Evolutionary conservation across 1,140 invertebrate genomes (phyloP).

Genomic region (Bombus breviceps): DNA sequence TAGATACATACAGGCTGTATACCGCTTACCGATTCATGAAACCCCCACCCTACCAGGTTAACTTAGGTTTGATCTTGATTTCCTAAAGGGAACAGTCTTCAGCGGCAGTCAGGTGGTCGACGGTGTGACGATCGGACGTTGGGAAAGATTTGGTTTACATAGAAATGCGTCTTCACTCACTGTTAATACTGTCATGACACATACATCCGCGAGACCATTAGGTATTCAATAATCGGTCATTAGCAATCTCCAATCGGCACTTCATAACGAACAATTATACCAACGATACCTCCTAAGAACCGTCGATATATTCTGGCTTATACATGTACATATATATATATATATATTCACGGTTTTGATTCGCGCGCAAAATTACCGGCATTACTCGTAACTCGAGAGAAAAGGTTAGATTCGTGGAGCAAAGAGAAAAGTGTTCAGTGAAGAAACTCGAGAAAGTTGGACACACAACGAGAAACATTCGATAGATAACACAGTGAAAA

Average conservation of each 20-base stretch:
- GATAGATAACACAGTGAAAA: not conserved
- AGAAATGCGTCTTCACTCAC: not conserved
- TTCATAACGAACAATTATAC: not conserved
- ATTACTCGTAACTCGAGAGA: not conserved
- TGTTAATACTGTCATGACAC: not conserved
- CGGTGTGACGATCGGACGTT: constrained; percentile 21
- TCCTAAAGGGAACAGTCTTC: not conserved
- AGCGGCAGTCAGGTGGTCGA: constrained; percentile 31
- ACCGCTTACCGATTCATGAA: constrained; percentile 18
- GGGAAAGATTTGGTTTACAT: not conserved
- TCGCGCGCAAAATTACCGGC: not conserved
- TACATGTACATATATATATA: no score
- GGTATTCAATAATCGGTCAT: constrained; percentile 5
- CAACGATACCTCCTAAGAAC: not conserved
- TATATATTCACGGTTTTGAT: not conserved
- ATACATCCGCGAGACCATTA: constrained; percentile 1
- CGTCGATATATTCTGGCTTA: not conserved
- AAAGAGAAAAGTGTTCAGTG: constrained; percentile 18
- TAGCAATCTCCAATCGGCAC: not conserved
- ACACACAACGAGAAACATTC: not conserved
- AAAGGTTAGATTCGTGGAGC: not conserved
- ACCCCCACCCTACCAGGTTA: not conserved
- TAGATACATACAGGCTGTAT: not conserved
- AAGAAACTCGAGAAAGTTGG: constrained; percentile 29
- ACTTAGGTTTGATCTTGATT: constrained; percentile 48